These are phyloP conservation scores for Polyploca ridens DNA, from an alignment of 2,888 invertebrate genomes.

Conservation along the genomic window DNA sequence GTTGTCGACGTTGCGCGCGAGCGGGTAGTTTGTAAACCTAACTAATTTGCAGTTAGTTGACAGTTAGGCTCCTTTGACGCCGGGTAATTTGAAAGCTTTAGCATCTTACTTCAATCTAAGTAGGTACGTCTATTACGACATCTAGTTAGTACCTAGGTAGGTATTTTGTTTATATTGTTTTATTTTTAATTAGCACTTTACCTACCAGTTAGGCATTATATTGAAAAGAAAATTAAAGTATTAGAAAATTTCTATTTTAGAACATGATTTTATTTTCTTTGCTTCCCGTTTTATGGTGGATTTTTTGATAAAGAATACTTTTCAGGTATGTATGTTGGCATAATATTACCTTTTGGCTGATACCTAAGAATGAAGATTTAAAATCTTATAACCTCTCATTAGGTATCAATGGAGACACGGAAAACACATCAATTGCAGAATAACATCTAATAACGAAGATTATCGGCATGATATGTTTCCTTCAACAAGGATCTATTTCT, in stretches of 20 bases:
- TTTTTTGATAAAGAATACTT: too few species aligned
- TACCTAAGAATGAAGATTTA: neutral
- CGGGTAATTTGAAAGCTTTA: slow-evolving; percentile 52
- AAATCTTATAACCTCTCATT: slow-evolving; percentile 19
- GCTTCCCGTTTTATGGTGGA: too few species aligned
- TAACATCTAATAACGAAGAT: slow-evolving; percentile 65
- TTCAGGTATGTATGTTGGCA: too few species aligned
- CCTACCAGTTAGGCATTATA: too few species aligned
- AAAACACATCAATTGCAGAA: slow-evolving; percentile 67
- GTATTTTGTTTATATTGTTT: too few species aligned
- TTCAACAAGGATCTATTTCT: slow-evolving; percentile 58
- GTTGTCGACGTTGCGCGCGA: slow-evolving; percentile 34
- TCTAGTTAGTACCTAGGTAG: neutral
- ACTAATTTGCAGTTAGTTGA: slow-evolving; percentile 70
- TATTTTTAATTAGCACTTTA: too few species aligned
- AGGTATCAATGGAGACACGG: slow-evolving; percentile 35
- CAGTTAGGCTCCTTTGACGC: slow-evolving; percentile 67
- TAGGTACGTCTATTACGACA: neutral
- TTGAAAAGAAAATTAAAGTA: too few species aligned
- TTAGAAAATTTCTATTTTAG: too few species aligned
- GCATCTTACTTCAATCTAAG: neutral
- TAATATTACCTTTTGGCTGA: too few species aligned
- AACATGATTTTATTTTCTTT: too few species aligned
- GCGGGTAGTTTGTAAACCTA: slow-evolving; percentile 49
- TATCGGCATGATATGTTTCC: slow-evolving; percentile 59